Percentiles rank a stretch among this genome's conserved stretches.
Conservation (phyloP, 2,113 vertebrate species). For the Tympanuchus pallidicinctus region DNA sequence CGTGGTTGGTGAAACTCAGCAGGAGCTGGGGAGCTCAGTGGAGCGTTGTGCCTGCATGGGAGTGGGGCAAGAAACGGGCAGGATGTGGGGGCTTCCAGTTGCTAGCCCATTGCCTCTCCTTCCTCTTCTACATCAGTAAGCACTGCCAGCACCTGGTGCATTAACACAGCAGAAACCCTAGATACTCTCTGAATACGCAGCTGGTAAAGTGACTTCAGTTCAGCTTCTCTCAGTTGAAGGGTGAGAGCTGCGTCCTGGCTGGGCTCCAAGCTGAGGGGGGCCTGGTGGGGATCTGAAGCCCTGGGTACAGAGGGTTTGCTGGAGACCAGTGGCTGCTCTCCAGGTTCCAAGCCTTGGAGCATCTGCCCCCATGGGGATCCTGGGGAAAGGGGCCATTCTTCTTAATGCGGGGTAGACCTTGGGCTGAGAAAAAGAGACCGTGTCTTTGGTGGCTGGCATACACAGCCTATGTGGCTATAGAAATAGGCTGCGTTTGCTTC, state of each 20-base stretch:
- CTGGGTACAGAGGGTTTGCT: neutral
- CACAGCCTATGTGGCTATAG: neutral
- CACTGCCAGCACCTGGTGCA: neutral
- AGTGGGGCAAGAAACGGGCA: neutral
- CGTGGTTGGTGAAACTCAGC: neutral
- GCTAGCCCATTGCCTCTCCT: neutral
- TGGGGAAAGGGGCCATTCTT: neutral
- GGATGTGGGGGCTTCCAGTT: neutral
- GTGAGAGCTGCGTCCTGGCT: conserved; percentile 16
- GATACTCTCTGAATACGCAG: neutral
- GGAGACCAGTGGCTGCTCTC: neutral
- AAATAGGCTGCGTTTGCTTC: neutral
- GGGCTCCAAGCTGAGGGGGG: neutral
- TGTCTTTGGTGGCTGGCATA: neutral
- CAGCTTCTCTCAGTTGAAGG: conserved; percentile 18
- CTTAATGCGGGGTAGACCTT: neutral
- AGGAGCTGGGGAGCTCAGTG: neutral
- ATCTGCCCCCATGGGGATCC: neutral
- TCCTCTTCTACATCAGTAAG: neutral
- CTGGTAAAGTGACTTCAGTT: conserved; percentile 26
- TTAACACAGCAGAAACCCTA: neutral
- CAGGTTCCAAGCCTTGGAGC: too few species aligned
- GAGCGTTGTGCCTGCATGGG: neutral
- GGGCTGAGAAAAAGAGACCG: neutral
- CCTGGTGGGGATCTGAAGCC: neutral